Evolutionary conservation across 2,113 vertebrate genomes (phyloP).

Genomic region (Camarhynchus parvulus): DNA sequence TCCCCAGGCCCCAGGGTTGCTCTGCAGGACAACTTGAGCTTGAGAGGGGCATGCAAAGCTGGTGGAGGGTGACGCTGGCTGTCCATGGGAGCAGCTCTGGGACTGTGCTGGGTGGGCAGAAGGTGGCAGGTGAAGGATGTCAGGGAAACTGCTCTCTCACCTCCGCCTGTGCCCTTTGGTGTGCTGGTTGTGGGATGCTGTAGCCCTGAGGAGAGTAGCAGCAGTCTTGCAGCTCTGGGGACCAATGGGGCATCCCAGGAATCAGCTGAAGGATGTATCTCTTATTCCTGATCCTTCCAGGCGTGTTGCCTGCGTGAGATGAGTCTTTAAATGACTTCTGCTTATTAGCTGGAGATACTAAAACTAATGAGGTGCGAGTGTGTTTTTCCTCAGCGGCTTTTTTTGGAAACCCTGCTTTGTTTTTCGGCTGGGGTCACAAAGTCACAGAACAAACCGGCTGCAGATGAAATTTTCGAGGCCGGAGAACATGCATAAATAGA

Average conservation of each 20-base stretch:
- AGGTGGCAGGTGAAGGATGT: rapidly evolving
- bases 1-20: background rate
- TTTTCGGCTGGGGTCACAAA: slow-evolving; percentile 62
- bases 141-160: background rate
- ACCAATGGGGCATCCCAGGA: background rate
- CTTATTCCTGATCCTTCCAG: background rate
- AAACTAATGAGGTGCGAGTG: slow-evolving; percentile 54
- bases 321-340: slow-evolving; percentile 51
- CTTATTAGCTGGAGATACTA: slow-evolving; percentile 47
- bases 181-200: background rate
- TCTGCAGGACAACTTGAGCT: background rate
- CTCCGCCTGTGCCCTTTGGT: rapidly evolving
- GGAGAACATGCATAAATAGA: slow-evolving; percentile 64
- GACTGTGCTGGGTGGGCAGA: background rate
- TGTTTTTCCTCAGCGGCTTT: background rate
- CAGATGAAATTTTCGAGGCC: slow-evolving; percentile 65
- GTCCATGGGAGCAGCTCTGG: background rate
- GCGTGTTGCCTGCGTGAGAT: rapidly evolving
- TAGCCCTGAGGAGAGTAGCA: background rate
- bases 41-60: background rate
- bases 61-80: background rate
- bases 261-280: background rate
- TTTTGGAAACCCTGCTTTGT: slow-evolving; percentile 64
- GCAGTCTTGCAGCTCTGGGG: background rate
- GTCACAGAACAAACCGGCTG: slow-evolving; percentile 42